Conservation (phyloP, 2,888 invertebrate genomes). For the Thymelicus sylvestris region DNA sequence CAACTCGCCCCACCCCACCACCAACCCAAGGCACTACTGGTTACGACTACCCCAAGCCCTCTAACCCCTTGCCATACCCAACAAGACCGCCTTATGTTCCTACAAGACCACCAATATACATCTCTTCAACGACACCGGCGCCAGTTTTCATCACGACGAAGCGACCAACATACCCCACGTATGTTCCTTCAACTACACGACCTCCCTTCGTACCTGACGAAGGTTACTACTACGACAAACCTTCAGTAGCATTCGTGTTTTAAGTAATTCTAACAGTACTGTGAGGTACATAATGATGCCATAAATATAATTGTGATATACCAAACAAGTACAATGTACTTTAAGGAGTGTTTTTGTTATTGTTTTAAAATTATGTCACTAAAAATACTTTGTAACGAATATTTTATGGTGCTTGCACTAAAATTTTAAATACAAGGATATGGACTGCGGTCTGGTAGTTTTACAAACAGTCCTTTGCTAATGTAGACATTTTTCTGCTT, state of each 20-base stretch:
- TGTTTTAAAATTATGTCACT: slow-evolving; percentile 16
- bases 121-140: slow-evolving; percentile 45
- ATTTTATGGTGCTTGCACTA: background rate
- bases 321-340: slow-evolving; percentile 59
- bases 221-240: slow-evolving; percentile 78
- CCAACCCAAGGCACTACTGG: slow-evolving; percentile 46
- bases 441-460: background rate
- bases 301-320: slow-evolving; percentile 76
- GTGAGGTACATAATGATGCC: slow-evolving; percentile 46
- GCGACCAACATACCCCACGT: slow-evolving; percentile 55
- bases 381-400: background rate
- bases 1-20: slow-evolving; percentile 45
- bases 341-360: slow-evolving; percentile 39
- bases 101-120: slow-evolving; percentile 49
- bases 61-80: slow-evolving; percentile 45
- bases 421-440: background rate
- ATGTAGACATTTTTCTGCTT: no score
- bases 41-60: slow-evolving; percentile 43
- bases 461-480: no score
- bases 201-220: slow-evolving; percentile 68
- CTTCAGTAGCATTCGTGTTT: slow-evolving; percentile 71
- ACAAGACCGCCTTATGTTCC: slow-evolving; percentile 50
- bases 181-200: slow-evolving; percentile 55
- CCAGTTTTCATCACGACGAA: slow-evolving; percentile 54
- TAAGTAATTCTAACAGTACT: slow-evolving; percentile 40